phyloP scores from a whole-genome alignment of 2,797 vertebrate genomes.

The Cephalopachus bancanus region DNA sequence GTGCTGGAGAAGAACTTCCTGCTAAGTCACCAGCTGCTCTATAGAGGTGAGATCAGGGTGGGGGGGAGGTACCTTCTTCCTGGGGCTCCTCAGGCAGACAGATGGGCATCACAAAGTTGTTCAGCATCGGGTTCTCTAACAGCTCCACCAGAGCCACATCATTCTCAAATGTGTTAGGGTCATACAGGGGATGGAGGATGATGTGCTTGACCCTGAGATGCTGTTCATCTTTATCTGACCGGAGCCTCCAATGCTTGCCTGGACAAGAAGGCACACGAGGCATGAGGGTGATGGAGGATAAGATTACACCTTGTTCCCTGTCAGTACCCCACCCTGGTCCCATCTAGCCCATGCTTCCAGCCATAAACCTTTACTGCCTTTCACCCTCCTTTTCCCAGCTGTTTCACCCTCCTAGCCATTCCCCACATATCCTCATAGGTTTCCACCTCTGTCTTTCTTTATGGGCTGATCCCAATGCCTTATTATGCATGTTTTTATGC shows the following conservation, averaged over 20 bases:
- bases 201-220: constrained; percentile 60
- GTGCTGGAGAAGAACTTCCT: background rate
- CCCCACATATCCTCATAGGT: background rate
- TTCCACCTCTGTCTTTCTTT: background rate
- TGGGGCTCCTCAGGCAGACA: constrained; percentile 83
- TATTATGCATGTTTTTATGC: background rate
- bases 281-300: background rate
- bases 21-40: background rate
- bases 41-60: background rate
- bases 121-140: constrained; percentile 71
- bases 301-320: background rate
- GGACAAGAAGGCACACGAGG: background rate
- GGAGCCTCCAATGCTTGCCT: constrained; percentile 87
- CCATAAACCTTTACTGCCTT: background rate
- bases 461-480: background rate
- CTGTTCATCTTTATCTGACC: constrained; percentile 85
- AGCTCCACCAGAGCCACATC: constrained; percentile 87
- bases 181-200: constrained; percentile 84
- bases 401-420: background rate
- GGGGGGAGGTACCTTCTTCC: constrained; percentile 72
- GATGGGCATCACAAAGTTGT: constrained; percentile 86
- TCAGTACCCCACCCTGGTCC: background rate
- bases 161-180: constrained; percentile 82
- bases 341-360: background rate
- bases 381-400: background rate